phyloP scores from a whole-genome alignment of 2,113 vertebrate genomes.

The Microcebus ravelobensis region DNA sequence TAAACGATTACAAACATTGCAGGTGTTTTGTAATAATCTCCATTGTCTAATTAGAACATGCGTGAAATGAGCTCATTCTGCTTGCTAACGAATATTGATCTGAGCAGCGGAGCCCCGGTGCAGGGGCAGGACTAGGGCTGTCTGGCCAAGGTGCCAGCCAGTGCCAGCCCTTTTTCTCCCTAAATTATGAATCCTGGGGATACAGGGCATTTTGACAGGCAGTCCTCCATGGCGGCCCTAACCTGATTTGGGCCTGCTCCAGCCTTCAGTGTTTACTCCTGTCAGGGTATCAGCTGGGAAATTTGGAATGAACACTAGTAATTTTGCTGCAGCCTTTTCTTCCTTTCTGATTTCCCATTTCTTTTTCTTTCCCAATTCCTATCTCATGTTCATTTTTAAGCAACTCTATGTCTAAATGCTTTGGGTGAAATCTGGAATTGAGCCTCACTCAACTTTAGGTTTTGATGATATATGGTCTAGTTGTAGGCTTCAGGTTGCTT shows the following conservation, averaged over 20 bases:
- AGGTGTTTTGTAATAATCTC: conserved; percentile 89
- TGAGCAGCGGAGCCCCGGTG: conserved; percentile 76
- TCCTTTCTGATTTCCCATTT: background rate
- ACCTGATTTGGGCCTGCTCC: background rate
- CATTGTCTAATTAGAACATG: conserved; percentile 87
- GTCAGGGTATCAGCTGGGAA: background rate
- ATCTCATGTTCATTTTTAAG: background rate
- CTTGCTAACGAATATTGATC: conserved; percentile 85
- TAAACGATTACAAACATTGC: conserved; percentile 86
- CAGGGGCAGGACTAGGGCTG: conserved; percentile 63
- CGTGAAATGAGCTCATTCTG: conserved; percentile 81
- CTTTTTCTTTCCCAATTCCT: background rate
- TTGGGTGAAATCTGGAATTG: background rate
- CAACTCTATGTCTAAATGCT: background rate
- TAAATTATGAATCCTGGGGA: conserved; percentile 55
- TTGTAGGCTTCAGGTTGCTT: background rate
- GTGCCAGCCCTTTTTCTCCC: conserved; percentile 25
- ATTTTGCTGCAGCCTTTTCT: background rate
- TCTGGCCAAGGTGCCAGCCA: conserved; percentile 54
- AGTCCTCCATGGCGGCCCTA: background rate
- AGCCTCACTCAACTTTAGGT: background rate
- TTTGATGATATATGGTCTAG: background rate
- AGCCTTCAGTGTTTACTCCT: background rate
- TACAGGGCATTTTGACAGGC: conserved; percentile 9
- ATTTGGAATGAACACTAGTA: background rate